A percentile compares a stretch with the other conserved stretches of the same genome.
These are phyloP conservation scores for Drosophila murphyi DNA, from an alignment of 1,140 invertebrate genomes.

Conservation along the genomic window DNA sequence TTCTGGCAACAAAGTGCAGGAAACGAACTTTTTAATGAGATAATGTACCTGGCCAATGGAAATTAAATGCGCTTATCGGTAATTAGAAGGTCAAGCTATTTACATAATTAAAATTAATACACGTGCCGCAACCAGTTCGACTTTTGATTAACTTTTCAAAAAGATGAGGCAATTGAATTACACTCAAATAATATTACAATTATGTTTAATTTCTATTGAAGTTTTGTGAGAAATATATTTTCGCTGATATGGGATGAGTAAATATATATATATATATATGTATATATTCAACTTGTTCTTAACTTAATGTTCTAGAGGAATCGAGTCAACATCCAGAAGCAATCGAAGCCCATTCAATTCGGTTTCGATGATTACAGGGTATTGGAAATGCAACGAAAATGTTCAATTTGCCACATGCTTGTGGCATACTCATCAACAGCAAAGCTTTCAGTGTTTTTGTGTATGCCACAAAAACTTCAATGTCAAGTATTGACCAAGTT, in stretches of 20 bases:
- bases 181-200: not conserved
- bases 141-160: conserved; percentile 19
- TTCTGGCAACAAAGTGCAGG: conserved; percentile 37
- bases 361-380: not conserved
- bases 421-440: conserved; percentile 9
- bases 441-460: conserved; percentile 4
- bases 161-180: not conserved
- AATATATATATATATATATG: no score
- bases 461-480: not conserved
- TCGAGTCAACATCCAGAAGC: not conserved
- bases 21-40: conserved; percentile 70
- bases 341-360: not conserved
- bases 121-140: conserved; percentile 34
- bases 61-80: conserved; percentile 54
- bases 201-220: not conserved
- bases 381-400: conserved; percentile 27
- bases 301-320: not conserved
- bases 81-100: conserved; percentile 70
- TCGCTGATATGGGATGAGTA: no score
- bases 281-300: no score
- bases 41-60: conserved; percentile 62
- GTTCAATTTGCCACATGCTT: conserved; percentile 42
- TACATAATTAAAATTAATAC: conserved; percentile 78
- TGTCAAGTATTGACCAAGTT: not conserved
- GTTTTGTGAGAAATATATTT: not conserved